phyloP scores from a whole-genome alignment of 2,888 invertebrate genomes.

The Cancer borealis region DNA sequence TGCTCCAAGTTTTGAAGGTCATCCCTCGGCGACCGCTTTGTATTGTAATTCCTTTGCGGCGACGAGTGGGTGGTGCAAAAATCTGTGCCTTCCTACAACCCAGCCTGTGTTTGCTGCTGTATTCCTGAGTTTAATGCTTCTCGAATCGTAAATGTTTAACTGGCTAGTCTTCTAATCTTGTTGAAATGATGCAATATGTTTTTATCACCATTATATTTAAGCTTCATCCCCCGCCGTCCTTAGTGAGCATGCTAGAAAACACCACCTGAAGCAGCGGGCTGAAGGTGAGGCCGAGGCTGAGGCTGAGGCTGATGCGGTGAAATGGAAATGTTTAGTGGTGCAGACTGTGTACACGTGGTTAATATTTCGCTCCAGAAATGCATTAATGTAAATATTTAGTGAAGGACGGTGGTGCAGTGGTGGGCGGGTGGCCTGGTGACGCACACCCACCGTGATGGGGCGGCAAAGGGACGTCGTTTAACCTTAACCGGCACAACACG shows the following conservation, averaged over 20 bases:
- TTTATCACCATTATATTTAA: slow-evolving; percentile 5
- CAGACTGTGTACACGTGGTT: background rate
- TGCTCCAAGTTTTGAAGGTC: background rate
- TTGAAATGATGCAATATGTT: background rate
- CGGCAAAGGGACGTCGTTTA: background rate
- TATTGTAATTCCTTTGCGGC: background rate
- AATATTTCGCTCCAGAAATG: background rate
- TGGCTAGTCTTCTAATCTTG: background rate
- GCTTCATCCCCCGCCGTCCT: background rate
- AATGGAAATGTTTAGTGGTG: background rate
- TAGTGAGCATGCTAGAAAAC: background rate
- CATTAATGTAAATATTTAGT: background rate
- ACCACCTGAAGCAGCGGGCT: background rate
- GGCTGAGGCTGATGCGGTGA: too few species aligned
- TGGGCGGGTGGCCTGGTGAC: background rate
- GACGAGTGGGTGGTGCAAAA: background rate
- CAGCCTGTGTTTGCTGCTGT: background rate
- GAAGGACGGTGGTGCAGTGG: background rate
- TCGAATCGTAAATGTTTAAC: background rate
- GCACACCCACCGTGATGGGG: background rate
- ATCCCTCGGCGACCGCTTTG: background rate
- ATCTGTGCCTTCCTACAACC: background rate
- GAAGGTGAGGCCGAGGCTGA: background rate
- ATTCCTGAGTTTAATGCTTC: background rate
- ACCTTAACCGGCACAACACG: background rate